These are phyloP conservation scores for Homarus gammarus DNA, from an alignment of 2,888 invertebrate species.

Conservation along the genomic window DNA sequence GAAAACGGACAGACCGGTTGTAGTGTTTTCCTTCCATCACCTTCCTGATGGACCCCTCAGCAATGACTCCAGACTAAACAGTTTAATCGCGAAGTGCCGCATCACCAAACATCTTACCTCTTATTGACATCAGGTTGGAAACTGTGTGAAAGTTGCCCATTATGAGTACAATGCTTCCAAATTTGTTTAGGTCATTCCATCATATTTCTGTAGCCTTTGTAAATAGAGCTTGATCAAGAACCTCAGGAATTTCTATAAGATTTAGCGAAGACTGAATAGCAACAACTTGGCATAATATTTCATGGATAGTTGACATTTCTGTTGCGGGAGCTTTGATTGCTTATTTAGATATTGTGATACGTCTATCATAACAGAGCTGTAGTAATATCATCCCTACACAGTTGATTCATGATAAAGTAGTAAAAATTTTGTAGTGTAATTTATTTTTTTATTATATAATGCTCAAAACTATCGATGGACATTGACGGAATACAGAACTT, in stretches of 20 bases:
- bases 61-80: slow-evolving; percentile 5
- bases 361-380: no score
- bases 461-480: no score
- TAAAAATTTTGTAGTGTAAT: no score
- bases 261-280: not conserved
- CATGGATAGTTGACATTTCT: slow-evolving; percentile 16
- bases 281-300: slow-evolving; percentile 19
- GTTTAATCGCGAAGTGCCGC: not conserved
- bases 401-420: no score
- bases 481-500: no score
- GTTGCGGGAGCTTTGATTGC: not conserved
- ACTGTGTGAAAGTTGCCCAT: slow-evolving; percentile 30
- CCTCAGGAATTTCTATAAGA: not conserved
- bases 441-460: no score
- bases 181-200: not conserved
- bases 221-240: slow-evolving; percentile 24
- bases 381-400: no score
- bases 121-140: slow-evolving; percentile 19
- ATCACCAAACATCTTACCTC: slow-evolving; percentile 4
- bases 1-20: slow-evolving; percentile 7
- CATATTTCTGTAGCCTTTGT: slow-evolving; percentile 26
- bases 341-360: no score
- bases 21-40: slow-evolving; percentile 25
- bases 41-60: slow-evolving; percentile 5
- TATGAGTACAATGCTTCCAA: slow-evolving; percentile 11